Evolutionary conservation across 2,113 vertebrate species (phyloP).

Genomic region (Pelusios castaneus): DNA sequence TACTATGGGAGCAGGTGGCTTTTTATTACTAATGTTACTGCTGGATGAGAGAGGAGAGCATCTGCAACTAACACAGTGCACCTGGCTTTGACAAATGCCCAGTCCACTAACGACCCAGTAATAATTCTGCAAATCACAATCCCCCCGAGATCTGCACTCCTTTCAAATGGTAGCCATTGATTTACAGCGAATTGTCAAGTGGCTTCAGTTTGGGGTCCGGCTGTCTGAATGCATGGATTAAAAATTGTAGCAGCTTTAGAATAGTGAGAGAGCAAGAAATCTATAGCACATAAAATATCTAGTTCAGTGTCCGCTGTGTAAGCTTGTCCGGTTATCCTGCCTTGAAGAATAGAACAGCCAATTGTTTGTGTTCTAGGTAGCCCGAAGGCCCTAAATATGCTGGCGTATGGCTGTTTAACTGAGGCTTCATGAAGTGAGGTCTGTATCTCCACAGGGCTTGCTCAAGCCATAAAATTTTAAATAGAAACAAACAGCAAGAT

Average conservation of each 20-base stretch:
- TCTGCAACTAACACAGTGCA: neutral
- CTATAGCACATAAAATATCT: neutral
- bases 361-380: neutral
- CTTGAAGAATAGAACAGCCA: neutral
- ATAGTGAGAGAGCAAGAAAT: neutral
- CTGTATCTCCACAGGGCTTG: neutral
- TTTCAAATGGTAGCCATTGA: neutral
- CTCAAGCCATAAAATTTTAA: neutral
- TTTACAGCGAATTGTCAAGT: neutral
- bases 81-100: constrained; percentile 26
- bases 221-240: constrained; percentile 7
- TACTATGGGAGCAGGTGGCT: constrained; percentile 1
- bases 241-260: neutral
- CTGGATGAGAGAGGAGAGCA: neutral
- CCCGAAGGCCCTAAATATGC: neutral
- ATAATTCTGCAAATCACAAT: constrained; percentile 37
- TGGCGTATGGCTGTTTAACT: neutral
- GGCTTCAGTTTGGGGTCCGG: constrained; percentile 6
- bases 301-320: neutral
- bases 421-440: neutral
- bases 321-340: neutral
- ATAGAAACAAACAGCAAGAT: neutral
- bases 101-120: neutral
- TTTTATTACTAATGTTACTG: constrained; percentile 26
- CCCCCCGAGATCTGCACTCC: neutral